Evolutionary conservation across 2,888 invertebrate genomes (phyloP).

Genomic region (Dilophus febrilis): DNA sequence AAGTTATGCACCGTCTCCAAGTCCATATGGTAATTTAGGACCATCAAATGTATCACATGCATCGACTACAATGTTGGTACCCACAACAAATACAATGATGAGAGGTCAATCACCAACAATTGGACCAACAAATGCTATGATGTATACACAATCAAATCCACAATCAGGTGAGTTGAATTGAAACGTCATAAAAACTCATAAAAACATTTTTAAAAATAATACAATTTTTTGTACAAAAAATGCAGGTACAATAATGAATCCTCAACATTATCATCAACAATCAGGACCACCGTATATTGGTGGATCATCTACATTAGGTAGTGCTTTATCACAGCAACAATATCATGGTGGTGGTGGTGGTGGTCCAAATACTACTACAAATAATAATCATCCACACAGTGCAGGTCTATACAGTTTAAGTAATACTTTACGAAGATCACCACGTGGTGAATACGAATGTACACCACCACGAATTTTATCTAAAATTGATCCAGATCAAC

Average conservation of each 20-base stretch:
- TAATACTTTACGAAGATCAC: constrained; percentile 24
- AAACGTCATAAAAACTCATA: too few relatives aligned
- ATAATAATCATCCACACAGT: too few relatives aligned
- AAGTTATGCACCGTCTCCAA: constrained; percentile 26
- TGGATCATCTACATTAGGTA: constrained; percentile 12
- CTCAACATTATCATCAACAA: neutral
- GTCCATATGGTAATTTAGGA: constrained; percentile 21
- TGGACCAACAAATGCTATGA: constrained; percentile 8
- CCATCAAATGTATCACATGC: constrained; percentile 20
- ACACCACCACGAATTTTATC: constrained; percentile 21
- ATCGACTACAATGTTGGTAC: constrained; percentile 25
- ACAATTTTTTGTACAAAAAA: too few relatives aligned
- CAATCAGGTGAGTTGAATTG: constrained; percentile 6
- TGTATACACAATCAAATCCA: constrained; percentile 8
- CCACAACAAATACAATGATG: constrained; percentile 17
- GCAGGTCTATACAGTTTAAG: too few relatives aligned
- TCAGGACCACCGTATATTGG: neutral
- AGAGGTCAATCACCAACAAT: constrained; percentile 9
- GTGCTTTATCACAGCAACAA: constrained; percentile 17
- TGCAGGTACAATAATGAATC: too few relatives aligned
- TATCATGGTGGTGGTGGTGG: constrained; percentile 24
- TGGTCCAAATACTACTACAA: too few relatives aligned
- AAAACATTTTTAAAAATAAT: too few relatives aligned
- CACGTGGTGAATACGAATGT: constrained; percentile 17
- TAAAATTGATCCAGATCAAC: constrained; percentile 11